phyloP scores from a whole-genome alignment of 2,113 vertebrate genomes.

The Cavia porcellus region DNA sequence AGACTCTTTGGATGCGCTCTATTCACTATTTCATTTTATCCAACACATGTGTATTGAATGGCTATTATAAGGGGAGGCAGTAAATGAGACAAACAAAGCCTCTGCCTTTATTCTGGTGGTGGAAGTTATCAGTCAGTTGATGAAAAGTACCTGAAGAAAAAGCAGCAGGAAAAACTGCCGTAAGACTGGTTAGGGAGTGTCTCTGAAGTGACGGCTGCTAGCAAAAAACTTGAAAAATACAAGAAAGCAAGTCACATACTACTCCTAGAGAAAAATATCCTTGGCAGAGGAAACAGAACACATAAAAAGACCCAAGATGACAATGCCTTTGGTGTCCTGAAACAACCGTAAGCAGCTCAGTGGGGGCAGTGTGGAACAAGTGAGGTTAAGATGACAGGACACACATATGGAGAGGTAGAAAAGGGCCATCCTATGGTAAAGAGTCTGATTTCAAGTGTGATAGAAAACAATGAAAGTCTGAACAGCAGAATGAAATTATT shows the following conservation, averaged over 20 bases:
- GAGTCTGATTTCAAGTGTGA: background rate
- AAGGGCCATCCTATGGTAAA: background rate
- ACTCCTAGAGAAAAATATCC: background rate
- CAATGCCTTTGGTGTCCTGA: background rate
- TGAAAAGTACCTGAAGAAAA: background rate
- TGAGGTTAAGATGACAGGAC: conserved; percentile 25
- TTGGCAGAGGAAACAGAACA: background rate
- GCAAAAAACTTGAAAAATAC: background rate
- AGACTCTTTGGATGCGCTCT: background rate
- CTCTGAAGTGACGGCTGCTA: conserved; percentile 18
- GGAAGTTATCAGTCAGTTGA: background rate
- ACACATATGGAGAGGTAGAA: background rate
- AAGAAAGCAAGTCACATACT: background rate
- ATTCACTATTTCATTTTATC: conserved; percentile 3
- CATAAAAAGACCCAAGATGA: background rate
- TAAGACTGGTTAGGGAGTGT: background rate
- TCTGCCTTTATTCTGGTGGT: background rate
- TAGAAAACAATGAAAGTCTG: conserved; percentile 4
- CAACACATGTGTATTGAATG: background rate
- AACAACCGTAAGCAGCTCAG: background rate
- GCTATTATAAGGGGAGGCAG: background rate
- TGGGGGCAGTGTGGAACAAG: background rate
- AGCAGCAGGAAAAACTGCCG: background rate
- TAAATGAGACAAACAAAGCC: background rate
- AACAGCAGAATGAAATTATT: conserved; percentile 4